Conservation (phyloP, 30 jellyfish, hydroid and myxozoan genomes). For the Turritopsis rubra region DNA sequence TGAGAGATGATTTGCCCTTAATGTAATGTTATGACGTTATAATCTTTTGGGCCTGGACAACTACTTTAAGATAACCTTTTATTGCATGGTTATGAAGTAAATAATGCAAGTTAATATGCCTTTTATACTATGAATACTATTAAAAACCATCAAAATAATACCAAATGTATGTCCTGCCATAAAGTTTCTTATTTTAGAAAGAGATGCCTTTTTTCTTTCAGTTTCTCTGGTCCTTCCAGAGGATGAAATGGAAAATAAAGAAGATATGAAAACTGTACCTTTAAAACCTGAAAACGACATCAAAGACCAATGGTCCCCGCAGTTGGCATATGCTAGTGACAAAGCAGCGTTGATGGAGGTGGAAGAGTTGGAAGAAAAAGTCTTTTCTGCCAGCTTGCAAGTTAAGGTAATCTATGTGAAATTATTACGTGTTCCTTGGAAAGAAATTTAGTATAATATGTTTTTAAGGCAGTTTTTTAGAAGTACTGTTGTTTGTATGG, state of each 20-base stretch:
- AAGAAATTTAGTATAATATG: too few relatives aligned
- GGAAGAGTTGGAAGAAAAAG: constrained; percentile 92
- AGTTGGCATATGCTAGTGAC: constrained; percentile 77
- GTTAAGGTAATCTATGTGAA: constrained; percentile 50
- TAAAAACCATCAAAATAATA: too few relatives aligned
- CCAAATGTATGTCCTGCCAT: neutral
- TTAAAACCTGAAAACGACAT: constrained; percentile 35
- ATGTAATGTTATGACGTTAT: too few relatives aligned
- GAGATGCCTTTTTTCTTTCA: constrained; percentile 12
- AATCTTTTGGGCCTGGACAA: too few relatives aligned
- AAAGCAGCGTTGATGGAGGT: constrained; percentile 69
- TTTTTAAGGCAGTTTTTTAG: too few relatives aligned
- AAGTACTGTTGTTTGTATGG: neutral
- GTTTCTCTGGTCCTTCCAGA: constrained; percentile 61
- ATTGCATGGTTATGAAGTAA: too few relatives aligned
- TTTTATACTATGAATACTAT: neutral
- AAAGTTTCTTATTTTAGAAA: constrained; percentile 2
- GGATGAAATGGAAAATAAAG: constrained; percentile 55
- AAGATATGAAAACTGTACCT: neutral
- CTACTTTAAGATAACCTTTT: too few relatives aligned
- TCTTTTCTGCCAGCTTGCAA: constrained; percentile 93
- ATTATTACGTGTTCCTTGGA: too few relatives aligned
- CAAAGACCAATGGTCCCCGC: constrained; percentile 68
- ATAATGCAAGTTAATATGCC: too few relatives aligned
- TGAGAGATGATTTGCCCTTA: too few relatives aligned